Evolutionary conservation across 53 echinoderm and acorn worm species (phyloP).

Genomic region (Antedon mediterranea): DNA sequence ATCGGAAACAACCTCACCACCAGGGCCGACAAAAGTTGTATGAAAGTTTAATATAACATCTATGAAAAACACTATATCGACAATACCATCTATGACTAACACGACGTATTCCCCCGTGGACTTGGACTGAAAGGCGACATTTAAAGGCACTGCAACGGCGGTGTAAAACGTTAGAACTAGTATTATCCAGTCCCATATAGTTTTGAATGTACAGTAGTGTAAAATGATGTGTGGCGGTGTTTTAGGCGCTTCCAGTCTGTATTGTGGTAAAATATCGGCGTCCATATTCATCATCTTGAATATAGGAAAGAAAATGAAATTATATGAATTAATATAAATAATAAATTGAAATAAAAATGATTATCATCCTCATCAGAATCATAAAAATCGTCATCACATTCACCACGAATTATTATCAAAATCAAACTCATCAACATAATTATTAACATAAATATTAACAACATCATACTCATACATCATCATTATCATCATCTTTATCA

Average conservation of each 20-base stretch:
- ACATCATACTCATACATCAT: background rate
- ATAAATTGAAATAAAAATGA: background rate
- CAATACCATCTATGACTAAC: conserved; percentile 88
- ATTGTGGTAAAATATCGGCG: conserved; percentile 91
- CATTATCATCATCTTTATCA: conserved; percentile 2
- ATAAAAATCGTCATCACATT: background rate
- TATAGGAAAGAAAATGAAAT: background rate
- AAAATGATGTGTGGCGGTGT: conserved; percentile 99
- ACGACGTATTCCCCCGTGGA: conserved; percentile 61
- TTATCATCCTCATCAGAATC: background rate
- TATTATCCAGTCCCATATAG: conserved; percentile 97
- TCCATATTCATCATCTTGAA: conserved; percentile 89
- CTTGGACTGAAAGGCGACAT: conserved; percentile 66
- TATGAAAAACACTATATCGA: conserved; percentile 97
- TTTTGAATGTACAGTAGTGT: conserved; percentile 93
- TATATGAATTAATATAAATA: too few relatives aligned
- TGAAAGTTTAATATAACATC: conserved; percentile 98
- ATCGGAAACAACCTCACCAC: conserved; percentile 92
- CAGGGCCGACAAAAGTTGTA: conserved; percentile 95
- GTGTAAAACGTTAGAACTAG: conserved; percentile 84
- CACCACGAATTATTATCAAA: background rate
- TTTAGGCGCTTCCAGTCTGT: conserved; percentile 96
- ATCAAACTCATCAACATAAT: background rate
- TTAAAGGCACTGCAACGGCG: conserved; percentile 98
- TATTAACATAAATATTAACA: background rate